Evolutionary conservation across 2,113 vertebrate genomes (phyloP).

Genomic region (Nyctereutes procyonoides): DNA sequence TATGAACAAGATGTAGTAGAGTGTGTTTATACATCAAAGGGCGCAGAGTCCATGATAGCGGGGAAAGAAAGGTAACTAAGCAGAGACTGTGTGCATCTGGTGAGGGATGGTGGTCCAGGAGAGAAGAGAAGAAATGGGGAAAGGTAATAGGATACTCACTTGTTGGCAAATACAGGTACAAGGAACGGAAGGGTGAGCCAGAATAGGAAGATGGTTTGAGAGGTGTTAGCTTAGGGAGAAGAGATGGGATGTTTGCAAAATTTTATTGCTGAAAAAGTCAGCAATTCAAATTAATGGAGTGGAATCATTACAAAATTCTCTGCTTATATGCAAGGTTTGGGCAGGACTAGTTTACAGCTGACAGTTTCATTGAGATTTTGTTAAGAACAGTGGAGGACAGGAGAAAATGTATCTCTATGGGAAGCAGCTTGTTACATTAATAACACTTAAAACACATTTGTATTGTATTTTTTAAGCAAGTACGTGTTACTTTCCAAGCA

Average conservation of each 20-base stretch:
- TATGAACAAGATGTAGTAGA: neutral
- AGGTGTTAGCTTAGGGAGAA: neutral
- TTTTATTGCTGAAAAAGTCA: neutral
- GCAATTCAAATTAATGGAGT: neutral
- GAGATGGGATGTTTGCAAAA: neutral
- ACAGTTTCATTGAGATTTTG: neutral
- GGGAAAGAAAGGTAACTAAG: neutral
- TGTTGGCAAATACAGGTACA: neutral
- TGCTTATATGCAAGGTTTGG: neutral
- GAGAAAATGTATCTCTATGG: neutral
- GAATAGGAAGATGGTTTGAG: neutral
- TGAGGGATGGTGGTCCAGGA: neutral
- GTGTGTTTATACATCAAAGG: neutral
- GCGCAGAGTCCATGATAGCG: accelerated
- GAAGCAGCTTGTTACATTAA: neutral
- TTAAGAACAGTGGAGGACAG: neutral
- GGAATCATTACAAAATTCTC: neutral
- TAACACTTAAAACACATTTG: neutral
- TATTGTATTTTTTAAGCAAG: neutral
- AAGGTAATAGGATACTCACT: neutral
- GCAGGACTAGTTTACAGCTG: neutral
- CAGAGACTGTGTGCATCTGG: neutral
- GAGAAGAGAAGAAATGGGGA: neutral
- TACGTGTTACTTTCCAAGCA: neutral
- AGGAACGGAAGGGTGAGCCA: neutral